Percentiles rank a stretch among this genome's conserved stretches.
These are phyloP conservation scores for Lota lota DNA, from an alignment of 2,113 vertebrate species.

Conservation along the genomic window DNA sequence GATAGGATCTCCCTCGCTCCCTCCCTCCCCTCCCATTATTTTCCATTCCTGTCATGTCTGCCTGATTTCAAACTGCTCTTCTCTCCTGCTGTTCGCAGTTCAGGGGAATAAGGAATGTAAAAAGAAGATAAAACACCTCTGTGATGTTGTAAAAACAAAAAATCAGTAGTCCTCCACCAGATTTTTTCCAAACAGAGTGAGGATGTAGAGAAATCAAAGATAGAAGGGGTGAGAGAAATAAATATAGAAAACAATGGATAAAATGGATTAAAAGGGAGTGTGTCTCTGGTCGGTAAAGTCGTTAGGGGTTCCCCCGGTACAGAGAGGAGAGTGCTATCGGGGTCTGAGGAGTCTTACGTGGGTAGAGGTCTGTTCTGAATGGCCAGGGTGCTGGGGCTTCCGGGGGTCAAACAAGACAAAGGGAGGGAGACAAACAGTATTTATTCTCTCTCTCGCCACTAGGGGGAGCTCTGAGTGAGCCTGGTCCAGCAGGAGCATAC, in stretches of 20 bases:
- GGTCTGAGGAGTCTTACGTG: slow-evolving; percentile 40
- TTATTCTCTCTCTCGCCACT: slow-evolving; percentile 31
- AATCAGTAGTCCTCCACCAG: no score
- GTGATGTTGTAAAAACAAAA: no score
- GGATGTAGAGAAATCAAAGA: background rate
- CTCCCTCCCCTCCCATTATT: no score
- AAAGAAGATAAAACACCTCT: no score
- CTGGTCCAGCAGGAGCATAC: background rate
- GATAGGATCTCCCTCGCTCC: slow-evolving; percentile 53
- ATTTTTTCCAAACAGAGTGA: background rate
- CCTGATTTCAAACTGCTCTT: slow-evolving; percentile 31
- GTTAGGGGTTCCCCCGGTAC: slow-evolving; percentile 13
- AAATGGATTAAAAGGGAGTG: slow-evolving; percentile 5
- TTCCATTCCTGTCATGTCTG: slow-evolving; percentile 40
- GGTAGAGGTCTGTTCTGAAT: slow-evolving; percentile 35
- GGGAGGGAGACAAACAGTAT: slow-evolving; percentile 30
- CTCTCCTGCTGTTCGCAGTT: slow-evolving; percentile 23
- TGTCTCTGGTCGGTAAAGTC: slow-evolving; percentile 14
- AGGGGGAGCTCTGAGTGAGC: slow-evolving; percentile 44
- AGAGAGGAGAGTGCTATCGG: slow-evolving; percentile 7
- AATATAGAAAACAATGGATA: slow-evolving; percentile 15
- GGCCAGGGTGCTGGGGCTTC: slow-evolving; percentile 43
- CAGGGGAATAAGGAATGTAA: slow-evolving; percentile 16
- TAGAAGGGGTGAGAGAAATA: slow-evolving; percentile 12
- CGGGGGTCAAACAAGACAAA: background rate